A percentile compares a stretch with the other conserved stretches of the same genome.
Conservation (phyloP, 2,888 invertebrate species). For the Polia nebulosa region DNA sequence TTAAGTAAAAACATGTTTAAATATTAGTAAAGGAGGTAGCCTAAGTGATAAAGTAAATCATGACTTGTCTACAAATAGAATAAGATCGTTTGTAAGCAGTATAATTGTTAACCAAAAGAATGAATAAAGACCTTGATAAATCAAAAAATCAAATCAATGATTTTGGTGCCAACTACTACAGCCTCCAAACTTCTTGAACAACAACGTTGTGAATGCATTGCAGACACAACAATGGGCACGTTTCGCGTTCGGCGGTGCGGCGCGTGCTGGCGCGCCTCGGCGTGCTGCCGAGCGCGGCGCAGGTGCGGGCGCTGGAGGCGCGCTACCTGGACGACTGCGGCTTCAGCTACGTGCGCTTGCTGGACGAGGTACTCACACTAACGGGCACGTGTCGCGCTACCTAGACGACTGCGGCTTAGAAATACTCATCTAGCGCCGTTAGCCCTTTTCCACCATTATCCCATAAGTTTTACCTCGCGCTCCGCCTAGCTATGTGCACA, state of each 20-base stretch:
- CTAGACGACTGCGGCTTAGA: not conserved
- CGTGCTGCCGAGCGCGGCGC: constrained; percentile 92
- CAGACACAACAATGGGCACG: constrained; percentile 94
- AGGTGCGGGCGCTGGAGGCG: constrained; percentile 93
- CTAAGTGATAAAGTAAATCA: too few relatives aligned
- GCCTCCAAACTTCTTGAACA: not conserved
- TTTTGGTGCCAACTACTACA: not conserved
- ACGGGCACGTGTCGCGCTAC: not conserved
- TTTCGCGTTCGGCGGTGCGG: constrained; percentile 93
- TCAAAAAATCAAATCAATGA: too few relatives aligned
- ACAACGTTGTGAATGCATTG: not conserved
- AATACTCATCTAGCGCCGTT: too few relatives aligned
- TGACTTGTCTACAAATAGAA: too few relatives aligned
- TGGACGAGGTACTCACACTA: constrained; percentile 90
- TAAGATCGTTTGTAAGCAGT: too few relatives aligned
- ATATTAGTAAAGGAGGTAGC: too few relatives aligned
- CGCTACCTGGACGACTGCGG: constrained; percentile 94
- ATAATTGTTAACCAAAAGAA: too few relatives aligned
- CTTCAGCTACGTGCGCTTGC: constrained; percentile 93
- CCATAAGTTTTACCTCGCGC: too few relatives aligned
- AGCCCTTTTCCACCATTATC: too few relatives aligned
- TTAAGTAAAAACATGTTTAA: too few relatives aligned
- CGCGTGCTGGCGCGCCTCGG: constrained; percentile 93
- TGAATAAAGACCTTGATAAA: too few relatives aligned
- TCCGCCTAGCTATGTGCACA: too few relatives aligned